Percentiles rank a stretch among this genome's conserved stretches.
phyloP scores from a whole-genome alignment of 2,113 vertebrate genomes.

The Argyrosomus japonicus region DNA sequence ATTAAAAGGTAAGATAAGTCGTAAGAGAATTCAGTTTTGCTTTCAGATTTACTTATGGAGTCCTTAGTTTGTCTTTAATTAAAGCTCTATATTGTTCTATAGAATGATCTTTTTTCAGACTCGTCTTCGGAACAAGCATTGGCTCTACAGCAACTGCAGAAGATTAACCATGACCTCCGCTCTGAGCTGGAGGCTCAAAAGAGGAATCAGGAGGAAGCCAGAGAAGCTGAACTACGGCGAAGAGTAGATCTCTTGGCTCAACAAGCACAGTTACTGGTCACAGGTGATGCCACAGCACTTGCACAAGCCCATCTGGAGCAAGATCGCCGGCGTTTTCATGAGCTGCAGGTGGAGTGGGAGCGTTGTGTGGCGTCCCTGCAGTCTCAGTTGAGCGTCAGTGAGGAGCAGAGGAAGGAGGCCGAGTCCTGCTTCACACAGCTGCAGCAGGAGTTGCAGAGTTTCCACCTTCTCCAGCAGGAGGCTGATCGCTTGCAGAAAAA shows the following conservation, averaged over 20 bases:
- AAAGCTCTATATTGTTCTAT: slow-evolving; percentile 84
- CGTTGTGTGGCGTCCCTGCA: slow-evolving; percentile 75
- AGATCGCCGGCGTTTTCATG: slow-evolving; percentile 53
- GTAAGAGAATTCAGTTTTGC: neutral
- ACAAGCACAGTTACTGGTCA: slow-evolving; percentile 82
- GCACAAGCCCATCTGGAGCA: slow-evolving; percentile 71
- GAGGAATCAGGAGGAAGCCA: slow-evolving; percentile 88
- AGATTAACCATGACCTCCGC: slow-evolving; percentile 90
- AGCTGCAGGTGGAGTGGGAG: slow-evolving; percentile 66
- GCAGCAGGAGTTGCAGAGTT: slow-evolving; percentile 86
- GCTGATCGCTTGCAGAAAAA: slow-evolving; percentile 83
- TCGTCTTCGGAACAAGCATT: slow-evolving; percentile 83
- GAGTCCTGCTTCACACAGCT: slow-evolving; percentile 80
- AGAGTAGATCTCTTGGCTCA: slow-evolving; percentile 90
- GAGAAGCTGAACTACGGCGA: slow-evolving; percentile 88
- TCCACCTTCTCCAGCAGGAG: slow-evolving; percentile 85
- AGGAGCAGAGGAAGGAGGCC: slow-evolving; percentile 85
- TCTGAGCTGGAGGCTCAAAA: slow-evolving; percentile 88
- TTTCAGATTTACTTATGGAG: neutral
- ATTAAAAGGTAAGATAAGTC: neutral
- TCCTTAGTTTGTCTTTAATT: neutral
- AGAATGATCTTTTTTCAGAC: slow-evolving; percentile 83
- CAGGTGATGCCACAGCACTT: slow-evolving; percentile 69
- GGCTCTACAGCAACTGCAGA: slow-evolving; percentile 89
- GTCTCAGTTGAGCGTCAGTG: slow-evolving; percentile 83